Percentiles rank a stretch among this genome's conserved stretches.
Evolutionary conservation across 2,888 invertebrate genomes (phyloP).

Genomic region (Phengaris alcon): DNA sequence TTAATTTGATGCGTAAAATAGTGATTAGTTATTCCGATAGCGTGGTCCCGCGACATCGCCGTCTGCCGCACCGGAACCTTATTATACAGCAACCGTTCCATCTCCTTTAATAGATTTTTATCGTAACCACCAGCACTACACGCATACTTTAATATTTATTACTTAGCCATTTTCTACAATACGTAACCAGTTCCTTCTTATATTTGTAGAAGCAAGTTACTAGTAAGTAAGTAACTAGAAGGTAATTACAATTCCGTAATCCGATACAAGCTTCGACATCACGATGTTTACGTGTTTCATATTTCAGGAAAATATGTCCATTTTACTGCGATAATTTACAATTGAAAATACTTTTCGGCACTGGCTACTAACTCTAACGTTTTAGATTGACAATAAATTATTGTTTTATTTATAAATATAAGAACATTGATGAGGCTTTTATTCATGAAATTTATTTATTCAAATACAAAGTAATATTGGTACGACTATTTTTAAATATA

Average conservation of each 20-base stretch:
- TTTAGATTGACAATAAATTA: too few relatives aligned
- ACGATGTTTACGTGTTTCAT: too few relatives aligned
- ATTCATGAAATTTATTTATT: not conserved
- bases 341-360: too few relatives aligned
- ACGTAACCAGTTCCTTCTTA: constrained; percentile 30
- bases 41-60: constrained; percentile 44
- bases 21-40: constrained; percentile 54
- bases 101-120: constrained; percentile 57
- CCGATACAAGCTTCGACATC: too few relatives aligned
- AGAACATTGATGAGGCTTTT: too few relatives aligned
- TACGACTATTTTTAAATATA: not conserved
- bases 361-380: too few relatives aligned
- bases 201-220: constrained; percentile 35
- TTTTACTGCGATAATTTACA: too few relatives aligned
- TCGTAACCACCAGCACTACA: constrained; percentile 43
- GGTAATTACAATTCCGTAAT: too few relatives aligned
- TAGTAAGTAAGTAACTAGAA: constrained; percentile 27
- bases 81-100: constrained; percentile 52
- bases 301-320: too few relatives aligned
- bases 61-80: constrained; percentile 57
- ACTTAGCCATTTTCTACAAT: constrained; percentile 32
- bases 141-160: constrained; percentile 43
- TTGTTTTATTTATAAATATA: too few relatives aligned
- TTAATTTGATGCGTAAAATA: not conserved
- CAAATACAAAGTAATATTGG: not conserved